A percentile compares a stretch with the other conserved stretches of the same genome.
Conservation (phyloP, 2,888 invertebrate species). For the Fragum fragum region DNA sequence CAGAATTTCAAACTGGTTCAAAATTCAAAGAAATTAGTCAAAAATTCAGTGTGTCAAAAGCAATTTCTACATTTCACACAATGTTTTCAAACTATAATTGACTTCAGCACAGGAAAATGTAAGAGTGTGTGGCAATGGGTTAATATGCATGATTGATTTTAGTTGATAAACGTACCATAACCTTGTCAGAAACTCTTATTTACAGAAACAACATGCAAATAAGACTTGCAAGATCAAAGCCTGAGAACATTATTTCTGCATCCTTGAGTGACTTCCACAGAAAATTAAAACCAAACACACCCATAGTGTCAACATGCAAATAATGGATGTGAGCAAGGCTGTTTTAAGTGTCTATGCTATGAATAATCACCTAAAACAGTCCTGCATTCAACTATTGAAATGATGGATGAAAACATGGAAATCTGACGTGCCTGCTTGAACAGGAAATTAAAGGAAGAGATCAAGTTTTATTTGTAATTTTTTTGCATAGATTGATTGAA, state of each 20-base stretch:
- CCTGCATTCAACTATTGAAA: neutral
- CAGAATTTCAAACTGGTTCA: too few species aligned
- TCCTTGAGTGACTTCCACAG: neutral
- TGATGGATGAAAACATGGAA: neutral
- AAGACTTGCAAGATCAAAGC: neutral
- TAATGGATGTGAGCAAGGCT: too few species aligned
- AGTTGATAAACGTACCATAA: neutral
- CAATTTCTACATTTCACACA: too few species aligned
- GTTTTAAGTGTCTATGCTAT: too few species aligned
- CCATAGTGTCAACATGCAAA: neutral
- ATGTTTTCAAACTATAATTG: too few species aligned
- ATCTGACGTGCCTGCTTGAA: neutral
- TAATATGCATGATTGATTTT: too few species aligned
- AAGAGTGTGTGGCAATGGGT: too few species aligned
- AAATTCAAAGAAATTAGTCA: too few species aligned
- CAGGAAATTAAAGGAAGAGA: slow-evolving; percentile 2
- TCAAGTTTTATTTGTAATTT: neutral
- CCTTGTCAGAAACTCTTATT: neutral
- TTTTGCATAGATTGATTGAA: neutral
- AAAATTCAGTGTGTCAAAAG: too few species aligned
- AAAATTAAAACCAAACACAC: slow-evolving; percentile 1
- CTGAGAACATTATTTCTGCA: neutral
- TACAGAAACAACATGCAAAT: neutral
- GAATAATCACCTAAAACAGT: too few species aligned
- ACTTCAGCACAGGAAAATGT: too few species aligned